Conservation (phyloP, 1,140 invertebrate species). For the Drosophila prosaltans region DNA sequence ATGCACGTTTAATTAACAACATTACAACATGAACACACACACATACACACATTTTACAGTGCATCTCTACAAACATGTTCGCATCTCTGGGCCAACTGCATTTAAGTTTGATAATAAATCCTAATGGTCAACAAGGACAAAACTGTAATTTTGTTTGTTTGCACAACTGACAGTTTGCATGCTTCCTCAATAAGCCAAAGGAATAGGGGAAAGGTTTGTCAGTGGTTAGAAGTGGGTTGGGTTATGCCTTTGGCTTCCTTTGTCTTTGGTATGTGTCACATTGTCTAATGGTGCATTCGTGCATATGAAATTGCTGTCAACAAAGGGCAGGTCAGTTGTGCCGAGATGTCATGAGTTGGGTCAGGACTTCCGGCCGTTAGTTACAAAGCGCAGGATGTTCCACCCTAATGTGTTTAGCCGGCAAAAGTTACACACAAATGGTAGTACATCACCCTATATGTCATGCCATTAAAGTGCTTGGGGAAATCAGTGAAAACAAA, state of each 20-base stretch:
- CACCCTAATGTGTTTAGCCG: slow-evolving; percentile 69
- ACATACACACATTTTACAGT: slow-evolving; percentile 5
- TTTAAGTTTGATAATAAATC: slow-evolving; percentile 57
- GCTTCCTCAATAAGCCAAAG: not conserved
- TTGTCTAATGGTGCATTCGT: slow-evolving; percentile 63
- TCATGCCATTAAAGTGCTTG: slow-evolving; percentile 59
- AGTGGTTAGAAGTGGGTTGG: not conserved
- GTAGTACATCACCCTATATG: slow-evolving; percentile 40
- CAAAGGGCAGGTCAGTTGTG: slow-evolving; percentile 40
- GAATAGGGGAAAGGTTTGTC: not conserved
- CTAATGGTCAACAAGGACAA: slow-evolving; percentile 57
- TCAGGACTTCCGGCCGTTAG: slow-evolving; percentile 45
- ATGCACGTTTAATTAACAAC: slow-evolving; percentile 70
- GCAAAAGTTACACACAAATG: slow-evolving; percentile 42
- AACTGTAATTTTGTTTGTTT: slow-evolving; percentile 60
- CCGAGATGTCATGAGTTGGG: slow-evolving; percentile 21
- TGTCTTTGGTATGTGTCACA: slow-evolving; percentile 52
- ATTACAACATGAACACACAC: slow-evolving; percentile 59
- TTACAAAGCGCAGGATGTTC: slow-evolving; percentile 61
- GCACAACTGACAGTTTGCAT: slow-evolving; percentile 22
- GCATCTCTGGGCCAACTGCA: slow-evolving; percentile 21
- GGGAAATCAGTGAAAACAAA: slow-evolving; percentile 69
- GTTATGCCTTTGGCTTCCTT: slow-evolving; percentile 25
- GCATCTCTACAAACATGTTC: not conserved
- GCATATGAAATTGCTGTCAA: slow-evolving; percentile 76